Conservation (phyloP, 1,140 invertebrate species). For the Drosophila nigrodunni region DNA sequence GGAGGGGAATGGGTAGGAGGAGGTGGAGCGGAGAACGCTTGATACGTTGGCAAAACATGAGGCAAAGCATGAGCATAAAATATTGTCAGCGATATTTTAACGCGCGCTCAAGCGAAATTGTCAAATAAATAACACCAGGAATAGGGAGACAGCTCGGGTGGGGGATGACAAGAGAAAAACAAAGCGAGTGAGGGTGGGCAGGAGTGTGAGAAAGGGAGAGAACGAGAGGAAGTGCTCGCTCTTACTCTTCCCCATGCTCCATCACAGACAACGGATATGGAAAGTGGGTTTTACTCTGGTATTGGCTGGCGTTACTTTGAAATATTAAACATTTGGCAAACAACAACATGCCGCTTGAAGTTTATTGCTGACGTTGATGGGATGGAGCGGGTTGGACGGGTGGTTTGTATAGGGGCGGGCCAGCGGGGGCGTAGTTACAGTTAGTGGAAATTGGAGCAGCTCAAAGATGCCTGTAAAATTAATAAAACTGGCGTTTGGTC, state of each 20-base stretch:
- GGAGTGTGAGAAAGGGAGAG: not conserved
- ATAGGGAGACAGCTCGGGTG: not conserved
- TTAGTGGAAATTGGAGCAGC: slow-evolving; percentile 42
- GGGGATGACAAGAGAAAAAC: not conserved
- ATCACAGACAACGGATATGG: slow-evolving; percentile 21
- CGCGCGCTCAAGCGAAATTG: slow-evolving; percentile 79
- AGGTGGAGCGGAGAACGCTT: not conserved
- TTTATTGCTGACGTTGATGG: slow-evolving; percentile 66
- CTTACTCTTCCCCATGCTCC: not conserved
- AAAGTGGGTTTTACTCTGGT: slow-evolving; percentile 39
- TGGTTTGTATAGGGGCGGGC: not conserved
- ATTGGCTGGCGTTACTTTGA: slow-evolving; percentile 72
- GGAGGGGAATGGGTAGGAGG: too few relatives aligned
- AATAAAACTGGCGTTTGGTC: slow-evolving; percentile 32
- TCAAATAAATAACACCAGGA: slow-evolving; percentile 79
- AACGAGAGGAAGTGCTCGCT: not conserved
- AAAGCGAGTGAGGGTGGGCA: not conserved
- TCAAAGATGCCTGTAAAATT: slow-evolving; percentile 43
- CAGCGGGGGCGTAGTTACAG: slow-evolving; percentile 7
- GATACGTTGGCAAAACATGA: slow-evolving; percentile 77
- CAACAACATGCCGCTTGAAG: slow-evolving; percentile 69
- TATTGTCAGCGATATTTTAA: slow-evolving; percentile 83
- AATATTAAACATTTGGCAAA: slow-evolving; percentile 76
- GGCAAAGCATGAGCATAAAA: slow-evolving; percentile 76
- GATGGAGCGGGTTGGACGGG: not conserved